These are phyloP conservation scores for Oreocharis arfaki DNA, from an alignment of 2,113 vertebrate species.

Conservation along the genomic window DNA sequence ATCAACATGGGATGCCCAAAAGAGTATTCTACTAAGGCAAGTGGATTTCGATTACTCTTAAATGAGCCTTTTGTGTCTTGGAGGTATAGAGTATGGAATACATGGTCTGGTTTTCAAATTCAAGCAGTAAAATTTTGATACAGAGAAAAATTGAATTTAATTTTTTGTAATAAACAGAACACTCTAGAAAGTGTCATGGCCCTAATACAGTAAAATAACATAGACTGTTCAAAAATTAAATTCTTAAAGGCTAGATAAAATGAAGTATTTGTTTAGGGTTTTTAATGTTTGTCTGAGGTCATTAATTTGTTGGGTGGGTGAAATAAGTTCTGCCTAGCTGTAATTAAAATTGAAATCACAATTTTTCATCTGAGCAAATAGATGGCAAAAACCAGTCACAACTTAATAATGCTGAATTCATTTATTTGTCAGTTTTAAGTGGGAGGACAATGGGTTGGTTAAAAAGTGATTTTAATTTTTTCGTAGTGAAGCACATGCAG, in stretches of 20 bases:
- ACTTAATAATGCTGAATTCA: neutral
- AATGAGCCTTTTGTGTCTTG: neutral
- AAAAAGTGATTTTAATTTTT: neutral
- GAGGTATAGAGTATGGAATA: neutral
- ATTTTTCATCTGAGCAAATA: neutral
- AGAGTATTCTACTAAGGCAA: conserved; percentile 97
- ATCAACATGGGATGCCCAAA: conserved; percentile 98
- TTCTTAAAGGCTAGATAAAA: neutral
- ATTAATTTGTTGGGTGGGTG: neutral
- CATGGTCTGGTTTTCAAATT: neutral
- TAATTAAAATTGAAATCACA: neutral
- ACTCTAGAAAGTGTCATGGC: neutral
- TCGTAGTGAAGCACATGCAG: neutral
- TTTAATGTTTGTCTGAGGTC: neutral
- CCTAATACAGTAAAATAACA: neutral
- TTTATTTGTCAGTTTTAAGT: neutral
- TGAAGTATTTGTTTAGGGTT: neutral
- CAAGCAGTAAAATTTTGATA: neutral
- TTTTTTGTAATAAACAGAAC: neutral
- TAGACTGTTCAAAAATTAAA: neutral
- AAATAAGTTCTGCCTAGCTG: neutral
- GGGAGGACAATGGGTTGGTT: neutral
- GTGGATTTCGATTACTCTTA: neutral
- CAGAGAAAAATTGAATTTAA: neutral
- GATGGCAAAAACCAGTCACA: neutral